These are phyloP conservation scores for Alligator sinensis DNA, from an alignment of 2,113 vertebrate genomes.

Conservation along the genomic window DNA sequence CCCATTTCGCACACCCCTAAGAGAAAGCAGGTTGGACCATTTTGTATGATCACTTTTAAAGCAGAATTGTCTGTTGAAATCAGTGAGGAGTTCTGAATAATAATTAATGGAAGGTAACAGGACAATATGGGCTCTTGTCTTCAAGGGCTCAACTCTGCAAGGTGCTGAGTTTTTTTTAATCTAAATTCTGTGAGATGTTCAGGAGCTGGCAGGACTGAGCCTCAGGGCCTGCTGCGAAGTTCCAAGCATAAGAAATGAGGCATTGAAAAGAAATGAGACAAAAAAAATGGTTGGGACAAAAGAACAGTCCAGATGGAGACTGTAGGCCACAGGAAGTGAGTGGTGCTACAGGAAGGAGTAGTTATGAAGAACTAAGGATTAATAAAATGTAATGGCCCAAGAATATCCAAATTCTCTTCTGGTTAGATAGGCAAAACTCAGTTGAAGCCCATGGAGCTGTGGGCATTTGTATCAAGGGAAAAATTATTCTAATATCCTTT, in stretches of 20 bases:
- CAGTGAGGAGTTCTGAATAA: background rate
- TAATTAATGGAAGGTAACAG: background rate
- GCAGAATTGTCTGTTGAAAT: background rate
- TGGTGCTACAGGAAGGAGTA: background rate
- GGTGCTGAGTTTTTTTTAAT: rapidly evolving
- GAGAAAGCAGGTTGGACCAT: rapidly evolving
- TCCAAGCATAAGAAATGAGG: rapidly evolving
- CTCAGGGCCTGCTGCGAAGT: background rate
- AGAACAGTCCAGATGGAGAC: background rate
- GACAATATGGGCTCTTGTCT: background rate
- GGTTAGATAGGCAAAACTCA: background rate
- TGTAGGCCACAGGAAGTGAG: background rate
- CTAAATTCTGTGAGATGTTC: background rate
- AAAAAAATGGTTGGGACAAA: background rate
- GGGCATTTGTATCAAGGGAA: background rate
- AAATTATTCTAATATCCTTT: background rate
- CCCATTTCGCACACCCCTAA: background rate
- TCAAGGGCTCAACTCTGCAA: background rate
- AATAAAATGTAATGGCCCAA: background rate
- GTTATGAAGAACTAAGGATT: background rate
- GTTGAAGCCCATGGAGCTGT: background rate
- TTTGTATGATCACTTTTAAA: background rate
- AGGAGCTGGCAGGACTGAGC: background rate
- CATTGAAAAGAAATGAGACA: background rate
- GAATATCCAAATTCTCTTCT: background rate